Evolutionary conservation across 2,797 vertebrate genomes (phyloP).

Genomic region (Epinephelus coioides): DNA sequence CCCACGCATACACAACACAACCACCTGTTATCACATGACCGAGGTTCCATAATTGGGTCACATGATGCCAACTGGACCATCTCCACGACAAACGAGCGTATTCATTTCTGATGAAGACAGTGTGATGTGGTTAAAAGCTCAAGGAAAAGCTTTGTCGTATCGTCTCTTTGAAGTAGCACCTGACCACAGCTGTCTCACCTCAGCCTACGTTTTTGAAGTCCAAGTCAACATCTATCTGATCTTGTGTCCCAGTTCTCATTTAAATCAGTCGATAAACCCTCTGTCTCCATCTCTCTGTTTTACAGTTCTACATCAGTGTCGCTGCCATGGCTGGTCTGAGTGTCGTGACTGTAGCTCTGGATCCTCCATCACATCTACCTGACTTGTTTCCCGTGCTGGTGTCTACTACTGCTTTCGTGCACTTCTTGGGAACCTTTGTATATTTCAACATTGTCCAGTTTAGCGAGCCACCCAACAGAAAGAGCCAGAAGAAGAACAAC

Average conservation of each 20-base stretch:
- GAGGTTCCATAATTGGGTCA: neutral
- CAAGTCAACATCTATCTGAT: neutral
- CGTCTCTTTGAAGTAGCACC: neutral
- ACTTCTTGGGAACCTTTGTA: slow-evolving; percentile 89
- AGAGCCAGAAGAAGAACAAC: slow-evolving; percentile 89
- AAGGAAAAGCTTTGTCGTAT: neutral
- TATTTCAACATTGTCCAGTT: slow-evolving; percentile 93
- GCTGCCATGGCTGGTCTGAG: slow-evolving; percentile 88
- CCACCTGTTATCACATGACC: neutral
- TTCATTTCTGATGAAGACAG: neutral
- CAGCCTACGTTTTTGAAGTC: neutral
- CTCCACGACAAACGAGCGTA: neutral
- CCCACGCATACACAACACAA: neutral
- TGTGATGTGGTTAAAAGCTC: neutral
- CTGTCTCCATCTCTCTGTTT: slow-evolving; percentile 40
- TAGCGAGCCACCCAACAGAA: slow-evolving; percentile 82
- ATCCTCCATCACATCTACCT: slow-evolving; percentile 89
- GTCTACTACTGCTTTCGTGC: slow-evolving; percentile 88
- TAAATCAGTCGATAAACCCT: neutral
- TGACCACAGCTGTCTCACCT: neutral
- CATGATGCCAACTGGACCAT: neutral
- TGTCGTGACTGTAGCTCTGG: slow-evolving; percentile 74
- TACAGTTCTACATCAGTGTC: slow-evolving; percentile 90
- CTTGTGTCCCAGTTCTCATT: neutral
- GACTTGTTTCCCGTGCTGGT: slow-evolving; percentile 94